Evolutionary conservation across 2,797 vertebrate genomes (phyloP), one percentile per base, ranked within the genome.

Genomic region (Crax fasciolata): DNA sequence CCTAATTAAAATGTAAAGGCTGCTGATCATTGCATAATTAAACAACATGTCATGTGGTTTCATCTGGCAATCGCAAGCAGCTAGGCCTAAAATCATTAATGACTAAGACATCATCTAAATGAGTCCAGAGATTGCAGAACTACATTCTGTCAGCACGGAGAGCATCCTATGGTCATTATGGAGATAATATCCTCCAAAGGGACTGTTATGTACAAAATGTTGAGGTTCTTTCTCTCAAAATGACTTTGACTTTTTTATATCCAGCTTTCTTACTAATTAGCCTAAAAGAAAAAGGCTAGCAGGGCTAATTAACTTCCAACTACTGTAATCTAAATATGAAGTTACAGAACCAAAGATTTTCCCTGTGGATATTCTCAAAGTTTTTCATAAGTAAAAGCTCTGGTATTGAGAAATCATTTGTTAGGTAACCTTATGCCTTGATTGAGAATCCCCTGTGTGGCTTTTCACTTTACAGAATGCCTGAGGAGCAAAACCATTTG

Each of bases 1-100:
- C 70, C 96, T 98, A 98, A 98, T 98, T 98, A 98, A 98, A 98
- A 98, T 92, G 95, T 98, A 98, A 98, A 98, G 96, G 96, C 96
- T 97, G 97, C 98, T 98, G 98, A 98, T 98, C 93, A 94, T 76
- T 96, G 97, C 97, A 96, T 98, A 98, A 98, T 98, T 98, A 98
- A 97, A 96, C 96, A 98, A 96, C 92, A 94, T 89, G 93, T 94
- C 96, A 96, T 96, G 96, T 86, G 25, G 94, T 96, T 89, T 97
- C 88, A 95, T 83, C 93, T 93, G 90, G 93, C 94, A 93, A 81
- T 82, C 88, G 83, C 70, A 90, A 95, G 81, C 84, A 76, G 84
- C 91, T 84, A 93, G 93, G 77, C 59, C 93, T 95, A 81, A 44
- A 87, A 82, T 93, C 88, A 82, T 92, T 92, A 96, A 96, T 89